These are phyloP conservation scores for Macaca fascicularis DNA, from an alignment of 2,113 vertebrate species.

Conservation along the genomic window DNA sequence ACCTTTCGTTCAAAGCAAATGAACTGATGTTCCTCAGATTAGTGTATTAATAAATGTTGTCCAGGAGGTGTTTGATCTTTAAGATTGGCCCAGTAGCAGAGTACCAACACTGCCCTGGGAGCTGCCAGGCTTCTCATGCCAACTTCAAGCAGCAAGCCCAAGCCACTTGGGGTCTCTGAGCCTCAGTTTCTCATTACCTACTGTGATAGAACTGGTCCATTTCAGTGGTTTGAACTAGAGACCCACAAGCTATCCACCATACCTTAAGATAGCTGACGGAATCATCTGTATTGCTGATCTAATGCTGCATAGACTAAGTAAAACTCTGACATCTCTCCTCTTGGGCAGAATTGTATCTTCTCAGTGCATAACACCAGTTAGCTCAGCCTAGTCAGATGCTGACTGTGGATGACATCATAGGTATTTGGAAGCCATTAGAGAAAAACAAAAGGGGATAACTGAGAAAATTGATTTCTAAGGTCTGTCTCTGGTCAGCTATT, in stretches of 20 bases:
- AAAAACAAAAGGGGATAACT: background rate
- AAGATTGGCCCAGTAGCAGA: background rate
- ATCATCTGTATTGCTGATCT: background rate
- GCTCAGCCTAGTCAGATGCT: background rate
- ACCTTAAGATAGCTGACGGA: background rate
- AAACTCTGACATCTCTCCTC: background rate
- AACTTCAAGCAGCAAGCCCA: background rate
- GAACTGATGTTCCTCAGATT: constrained; percentile 50
- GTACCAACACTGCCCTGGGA: background rate
- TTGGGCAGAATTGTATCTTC: constrained; percentile 21
- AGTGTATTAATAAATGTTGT: constrained; percentile 47
- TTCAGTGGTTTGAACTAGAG: background rate
- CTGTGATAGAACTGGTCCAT: background rate
- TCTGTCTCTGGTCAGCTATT: background rate
- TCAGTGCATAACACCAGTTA: background rate
- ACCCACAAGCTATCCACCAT: background rate
- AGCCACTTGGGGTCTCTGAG: background rate
- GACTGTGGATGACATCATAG: background rate
- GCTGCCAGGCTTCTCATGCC: background rate
- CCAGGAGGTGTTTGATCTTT: background rate
- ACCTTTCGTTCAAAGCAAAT: constrained; percentile 67
- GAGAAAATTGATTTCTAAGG: background rate
- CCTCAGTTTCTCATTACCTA: background rate
- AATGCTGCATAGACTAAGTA: background rate
- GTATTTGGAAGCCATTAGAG: background rate